These are phyloP conservation scores for Chelon labrosus DNA, from an alignment of 2,797 vertebrate species.

Conservation along the genomic window DNA sequence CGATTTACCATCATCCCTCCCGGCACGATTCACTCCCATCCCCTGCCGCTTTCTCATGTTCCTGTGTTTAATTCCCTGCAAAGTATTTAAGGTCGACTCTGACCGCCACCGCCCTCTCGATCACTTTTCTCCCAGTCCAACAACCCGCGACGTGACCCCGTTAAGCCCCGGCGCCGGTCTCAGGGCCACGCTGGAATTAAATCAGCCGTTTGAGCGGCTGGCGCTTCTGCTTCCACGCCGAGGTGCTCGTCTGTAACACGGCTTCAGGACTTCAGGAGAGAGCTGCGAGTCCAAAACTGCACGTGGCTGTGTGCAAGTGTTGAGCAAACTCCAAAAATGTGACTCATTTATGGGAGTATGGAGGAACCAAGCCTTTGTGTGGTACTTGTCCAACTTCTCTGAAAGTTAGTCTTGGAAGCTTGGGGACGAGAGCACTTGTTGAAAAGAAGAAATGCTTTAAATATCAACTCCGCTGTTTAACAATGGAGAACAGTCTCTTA, in stretches of 20 bases:
- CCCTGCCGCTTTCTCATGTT: slow-evolving; percentile 1
- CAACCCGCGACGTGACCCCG: slow-evolving; percentile 34
- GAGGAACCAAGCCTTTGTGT: no score
- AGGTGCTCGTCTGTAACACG: slow-evolving; percentile 36
- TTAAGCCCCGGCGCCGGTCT: slow-evolving; percentile 26
- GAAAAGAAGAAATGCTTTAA: slow-evolving; percentile 1
- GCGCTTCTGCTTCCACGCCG: slow-evolving; percentile 14
- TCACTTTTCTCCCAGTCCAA: slow-evolving; percentile 13
- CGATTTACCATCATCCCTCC: slow-evolving; percentile 20
- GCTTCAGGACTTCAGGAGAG: slow-evolving; percentile 14
- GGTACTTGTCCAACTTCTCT: not conserved
- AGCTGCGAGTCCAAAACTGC: slow-evolving; percentile 16
- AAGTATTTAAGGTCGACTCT: slow-evolving; percentile 27
- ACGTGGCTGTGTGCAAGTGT: not conserved
- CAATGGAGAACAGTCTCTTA: no score
- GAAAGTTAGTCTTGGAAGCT: not conserved
- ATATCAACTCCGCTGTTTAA: no score
- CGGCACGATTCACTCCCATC: slow-evolving; percentile 26
- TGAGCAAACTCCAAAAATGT: no score
- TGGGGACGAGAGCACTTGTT: slow-evolving; percentile 18
- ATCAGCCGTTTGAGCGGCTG: slow-evolving; percentile 63
- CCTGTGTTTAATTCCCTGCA: slow-evolving; percentile 20
- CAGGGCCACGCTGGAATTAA: slow-evolving; percentile 37
- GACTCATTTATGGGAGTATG: not conserved
- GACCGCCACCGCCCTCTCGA: not conserved